phyloP scores from a whole-genome alignment of 64 coral and sea anemone genomes.

The Acropora tenuis region DNA sequence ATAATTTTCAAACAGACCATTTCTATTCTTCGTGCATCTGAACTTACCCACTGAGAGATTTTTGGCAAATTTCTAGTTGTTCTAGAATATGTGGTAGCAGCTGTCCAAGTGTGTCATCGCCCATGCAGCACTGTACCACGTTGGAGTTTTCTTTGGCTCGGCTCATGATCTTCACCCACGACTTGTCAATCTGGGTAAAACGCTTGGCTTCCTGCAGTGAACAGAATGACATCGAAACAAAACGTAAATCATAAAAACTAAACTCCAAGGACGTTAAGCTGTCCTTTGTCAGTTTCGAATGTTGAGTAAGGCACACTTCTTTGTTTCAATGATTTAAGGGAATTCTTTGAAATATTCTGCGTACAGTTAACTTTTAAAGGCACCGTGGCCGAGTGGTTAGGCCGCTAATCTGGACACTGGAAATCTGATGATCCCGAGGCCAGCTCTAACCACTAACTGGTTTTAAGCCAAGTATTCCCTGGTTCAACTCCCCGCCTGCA shows the following conservation, averaged over 20 bases:
- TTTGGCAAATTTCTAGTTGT: constrained; percentile 99
- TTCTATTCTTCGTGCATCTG: no score
- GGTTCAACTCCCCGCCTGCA: no score
- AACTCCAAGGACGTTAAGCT: background rate
- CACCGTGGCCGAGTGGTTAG: no score
- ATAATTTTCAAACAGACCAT: no score
- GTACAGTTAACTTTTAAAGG: no score
- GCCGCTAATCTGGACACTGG: no score
- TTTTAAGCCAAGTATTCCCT: no score
- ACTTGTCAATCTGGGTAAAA: constrained; percentile 97
- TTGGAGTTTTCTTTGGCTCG: constrained; percentile 96
- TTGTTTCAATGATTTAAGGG: background rate
- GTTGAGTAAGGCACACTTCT: background rate
- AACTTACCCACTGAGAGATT: constrained; percentile 98
- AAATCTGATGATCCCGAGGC: no score
- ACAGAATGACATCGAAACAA: background rate
- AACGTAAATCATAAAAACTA: background rate
- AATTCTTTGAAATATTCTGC: no score
- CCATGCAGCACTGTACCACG: constrained; percentile 98
- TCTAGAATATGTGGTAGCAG: constrained; percentile 92
- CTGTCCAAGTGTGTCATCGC: constrained; percentile 94
- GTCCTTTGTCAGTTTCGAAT: background rate
- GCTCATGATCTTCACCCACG: constrained; percentile 98
- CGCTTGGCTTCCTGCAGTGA: constrained; percentile 75
- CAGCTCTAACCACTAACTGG: no score